phyloP scores from a whole-genome alignment of 2,113 vertebrate genomes.

The Zapus hudsonius region DNA sequence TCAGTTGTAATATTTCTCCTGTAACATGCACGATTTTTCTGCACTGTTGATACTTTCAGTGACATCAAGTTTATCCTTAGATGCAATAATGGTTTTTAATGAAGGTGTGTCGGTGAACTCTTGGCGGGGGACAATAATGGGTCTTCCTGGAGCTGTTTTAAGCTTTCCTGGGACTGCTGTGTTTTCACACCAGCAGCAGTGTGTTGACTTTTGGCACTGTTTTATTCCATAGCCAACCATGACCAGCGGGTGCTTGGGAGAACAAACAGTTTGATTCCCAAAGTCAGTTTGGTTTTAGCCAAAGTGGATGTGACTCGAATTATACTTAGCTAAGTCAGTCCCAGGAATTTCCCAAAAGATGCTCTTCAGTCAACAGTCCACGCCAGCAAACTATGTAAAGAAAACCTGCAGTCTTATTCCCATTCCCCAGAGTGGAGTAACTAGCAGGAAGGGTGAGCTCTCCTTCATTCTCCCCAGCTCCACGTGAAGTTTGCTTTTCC shows the following conservation, averaged over 20 bases:
- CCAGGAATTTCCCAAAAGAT: neutral
- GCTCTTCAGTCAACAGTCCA: neutral
- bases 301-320: conserved; percentile 36
- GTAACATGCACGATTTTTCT: conserved; percentile 17
- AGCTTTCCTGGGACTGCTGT: neutral
- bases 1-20: conserved; percentile 39
- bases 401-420: neutral
- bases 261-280: conserved; percentile 40
- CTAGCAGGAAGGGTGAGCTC: neutral
- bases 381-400: neutral
- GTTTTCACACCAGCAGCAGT: neutral
- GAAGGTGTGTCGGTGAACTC: neutral
- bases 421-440: neutral
- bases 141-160: neutral
- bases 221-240: neutral
- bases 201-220: neutral
- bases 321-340: conserved; percentile 19
- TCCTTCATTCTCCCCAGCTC: neutral
- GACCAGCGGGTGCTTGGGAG: neutral
- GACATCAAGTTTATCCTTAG: conserved; percentile 48
- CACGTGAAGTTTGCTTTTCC: neutral
- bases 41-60: neutral
- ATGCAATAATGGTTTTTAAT: conserved; percentile 11
- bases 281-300: conserved; percentile 35
- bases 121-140: neutral